Conservation (phyloP, 2,797 vertebrate genomes). For the Loriculus beryllinus region DNA sequence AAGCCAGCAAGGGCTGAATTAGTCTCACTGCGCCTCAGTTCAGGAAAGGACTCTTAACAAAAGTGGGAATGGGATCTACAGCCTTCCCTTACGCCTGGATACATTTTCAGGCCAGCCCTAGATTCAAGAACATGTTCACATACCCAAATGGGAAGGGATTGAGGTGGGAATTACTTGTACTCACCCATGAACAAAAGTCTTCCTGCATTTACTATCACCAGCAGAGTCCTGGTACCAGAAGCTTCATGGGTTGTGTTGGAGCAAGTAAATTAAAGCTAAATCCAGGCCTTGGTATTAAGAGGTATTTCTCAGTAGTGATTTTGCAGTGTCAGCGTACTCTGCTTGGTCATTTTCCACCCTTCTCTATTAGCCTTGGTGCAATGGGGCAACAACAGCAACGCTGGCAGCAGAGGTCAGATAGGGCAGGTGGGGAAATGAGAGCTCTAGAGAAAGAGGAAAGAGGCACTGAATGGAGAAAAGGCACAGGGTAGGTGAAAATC, state of each 20-base stretch:
- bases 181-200: neutral
- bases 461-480: neutral
- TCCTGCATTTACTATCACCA: accelerated
- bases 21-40: neutral
- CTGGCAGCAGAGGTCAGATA: neutral
- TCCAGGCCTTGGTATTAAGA: neutral
- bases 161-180: neutral
- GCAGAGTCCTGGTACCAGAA: neutral
- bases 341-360: neutral
- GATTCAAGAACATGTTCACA: neutral
- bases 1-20: neutral
- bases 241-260: neutral
- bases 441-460: neutral
- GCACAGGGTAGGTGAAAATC: neutral
- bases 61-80: neutral
- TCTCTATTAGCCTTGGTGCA: accelerated
- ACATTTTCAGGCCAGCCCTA: neutral
- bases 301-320: neutral
- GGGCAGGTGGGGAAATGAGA: neutral
- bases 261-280: neutral
- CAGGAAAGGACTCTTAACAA: neutral
- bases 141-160: neutral
- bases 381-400: accelerated
- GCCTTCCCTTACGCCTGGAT: neutral
- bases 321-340: accelerated